Conservation (phyloP, 1,140 invertebrate species). For the Tribolium madens region DNA sequence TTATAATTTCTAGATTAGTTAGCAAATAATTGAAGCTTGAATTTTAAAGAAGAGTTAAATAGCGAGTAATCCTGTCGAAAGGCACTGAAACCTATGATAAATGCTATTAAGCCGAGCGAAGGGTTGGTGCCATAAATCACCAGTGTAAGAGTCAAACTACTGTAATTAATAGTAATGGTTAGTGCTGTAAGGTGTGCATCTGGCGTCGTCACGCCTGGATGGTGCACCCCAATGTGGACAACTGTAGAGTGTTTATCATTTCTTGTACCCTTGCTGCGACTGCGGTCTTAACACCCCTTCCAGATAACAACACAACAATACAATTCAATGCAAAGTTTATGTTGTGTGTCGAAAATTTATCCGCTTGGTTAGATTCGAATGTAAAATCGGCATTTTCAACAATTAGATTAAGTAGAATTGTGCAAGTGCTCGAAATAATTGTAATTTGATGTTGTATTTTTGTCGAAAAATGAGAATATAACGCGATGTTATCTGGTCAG, state of each 20-base stretch:
- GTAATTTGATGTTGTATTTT: constrained; percentile 1
- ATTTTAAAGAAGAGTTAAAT: no score
- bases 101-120: neutral
- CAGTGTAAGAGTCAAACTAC: constrained; percentile 48
- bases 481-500: neutral
- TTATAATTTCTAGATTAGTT: no score
- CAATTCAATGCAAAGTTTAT: constrained; percentile 56
- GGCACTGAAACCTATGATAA: constrained; percentile 19
- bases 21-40: no score
- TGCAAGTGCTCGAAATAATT: constrained; percentile 31
- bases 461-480: neutral
- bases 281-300: constrained; percentile 55
- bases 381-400: constrained; percentile 44
- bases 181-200: constrained; percentile 54
- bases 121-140: constrained; percentile 48
- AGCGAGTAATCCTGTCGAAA: neutral
- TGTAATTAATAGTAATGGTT: constrained; percentile 56
- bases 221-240: constrained; percentile 48
- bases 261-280: constrained; percentile 51
- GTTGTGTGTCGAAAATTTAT: constrained; percentile 56
- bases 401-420: constrained; percentile 37
- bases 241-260: constrained; percentile 53
- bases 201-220: constrained; percentile 56
- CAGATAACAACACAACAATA: constrained; percentile 47
- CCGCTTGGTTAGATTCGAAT: constrained; percentile 52